phyloP scores from a whole-genome alignment of 2,888 invertebrate genomes.

The Orthonychiurus folsomi region DNA sequence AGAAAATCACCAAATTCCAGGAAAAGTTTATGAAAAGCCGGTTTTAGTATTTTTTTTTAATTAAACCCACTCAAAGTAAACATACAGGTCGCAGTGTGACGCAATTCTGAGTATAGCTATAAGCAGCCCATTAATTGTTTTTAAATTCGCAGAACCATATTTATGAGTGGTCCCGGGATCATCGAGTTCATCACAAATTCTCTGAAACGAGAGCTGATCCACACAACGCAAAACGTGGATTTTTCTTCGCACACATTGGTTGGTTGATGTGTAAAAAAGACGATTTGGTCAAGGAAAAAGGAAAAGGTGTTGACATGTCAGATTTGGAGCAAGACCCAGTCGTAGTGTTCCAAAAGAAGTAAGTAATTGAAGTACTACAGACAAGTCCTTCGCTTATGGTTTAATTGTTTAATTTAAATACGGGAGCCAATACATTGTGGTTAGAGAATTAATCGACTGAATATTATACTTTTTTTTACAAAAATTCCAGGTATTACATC shows the following conservation, averaged over 20 bases:
- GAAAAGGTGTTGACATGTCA: slow-evolving; percentile 73
- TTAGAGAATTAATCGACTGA: background rate
- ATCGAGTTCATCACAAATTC: slow-evolving; percentile 82
- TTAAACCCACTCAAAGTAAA: too few relatives aligned
- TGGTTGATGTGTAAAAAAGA: slow-evolving; percentile 86
- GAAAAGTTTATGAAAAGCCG: too few relatives aligned
- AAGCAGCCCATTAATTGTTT: slow-evolving; percentile 1
- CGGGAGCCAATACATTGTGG: background rate
- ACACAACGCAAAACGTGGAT: slow-evolving; percentile 71
- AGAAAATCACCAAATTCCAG: too few relatives aligned
- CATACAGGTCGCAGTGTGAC: background rate
- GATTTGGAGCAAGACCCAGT: slow-evolving; percentile 77
- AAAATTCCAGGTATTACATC: slow-evolving; percentile 29
- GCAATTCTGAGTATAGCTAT: background rate
- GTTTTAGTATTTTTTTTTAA: too few relatives aligned
- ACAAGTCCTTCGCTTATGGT: background rate
- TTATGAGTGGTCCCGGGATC: slow-evolving; percentile 76
- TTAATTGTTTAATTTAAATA: background rate
- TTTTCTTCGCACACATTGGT: slow-evolving; percentile 92
- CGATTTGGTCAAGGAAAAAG: slow-evolving; percentile 75
- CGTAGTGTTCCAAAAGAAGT: slow-evolving; percentile 79
- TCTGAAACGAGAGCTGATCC: slow-evolving; percentile 78
- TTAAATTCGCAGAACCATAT: slow-evolving; percentile 61
- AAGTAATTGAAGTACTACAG: slow-evolving; percentile 27
- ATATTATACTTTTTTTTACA: background rate